Evolutionary conservation across 2,113 vertebrate species (phyloP), one percentile per base, ranked within the genome.

Genomic region (Plecturocebus donacophilus): DNA sequence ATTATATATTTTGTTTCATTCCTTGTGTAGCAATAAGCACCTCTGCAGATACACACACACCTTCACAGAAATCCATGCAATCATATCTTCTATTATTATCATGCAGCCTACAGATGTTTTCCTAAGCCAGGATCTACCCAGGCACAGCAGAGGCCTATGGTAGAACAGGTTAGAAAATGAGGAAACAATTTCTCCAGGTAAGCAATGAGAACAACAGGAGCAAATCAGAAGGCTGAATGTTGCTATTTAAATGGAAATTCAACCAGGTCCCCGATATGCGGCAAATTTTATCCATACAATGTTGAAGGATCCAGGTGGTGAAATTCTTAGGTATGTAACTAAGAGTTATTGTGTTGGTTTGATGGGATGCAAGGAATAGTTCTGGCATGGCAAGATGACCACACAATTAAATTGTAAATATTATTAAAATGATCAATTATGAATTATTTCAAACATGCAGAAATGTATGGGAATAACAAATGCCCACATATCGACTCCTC

Each of bases 181-280:
- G 86, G 82, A 91, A 92, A 95, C 66, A 83, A 32, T 91, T 83
- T 97, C 73, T 95, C 68, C 82, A 97, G 96, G 83, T 95, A 87
- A 96, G 89, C 94, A 89, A 97, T 95, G 96, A 96, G 89, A 97
- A 56, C 81, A 95, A 95, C 47, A 86, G 93, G 95, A 87, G n/a
- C 77, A 86, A 96, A 94, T 95, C 82, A 80, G 81, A 98, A 64
- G 27, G 20, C 56, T 81, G 85, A 95, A 64, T 80, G n/a, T 80
- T 95, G 68, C 80, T 97, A 40, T 97, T 97, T 90, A 93, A 95
- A 95, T 91, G 79, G 88, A 97, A 97, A 97, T 89, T 93, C 64
- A 87, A 38, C 80, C 66, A 86, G 86, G 58, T 85, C 27, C 49
- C 68, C 40, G 49, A 83, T 5, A 75, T 52, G 52, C 8, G 75